phyloP scores from a whole-genome alignment of 1,140 invertebrate species.

The Tenebrio molitor region DNA sequence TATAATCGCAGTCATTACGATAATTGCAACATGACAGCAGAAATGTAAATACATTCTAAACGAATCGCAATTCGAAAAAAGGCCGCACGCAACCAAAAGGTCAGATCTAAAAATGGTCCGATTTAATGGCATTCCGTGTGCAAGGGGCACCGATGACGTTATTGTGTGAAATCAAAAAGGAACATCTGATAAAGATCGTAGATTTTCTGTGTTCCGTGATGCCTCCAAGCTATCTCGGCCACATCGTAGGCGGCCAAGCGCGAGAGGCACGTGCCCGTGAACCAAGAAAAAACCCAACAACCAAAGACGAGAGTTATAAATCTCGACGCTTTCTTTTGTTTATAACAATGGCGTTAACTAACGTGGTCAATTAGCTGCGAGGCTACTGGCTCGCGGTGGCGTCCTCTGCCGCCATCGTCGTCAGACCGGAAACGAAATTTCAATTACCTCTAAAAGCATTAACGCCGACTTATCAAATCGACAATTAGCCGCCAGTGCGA shows the following conservation, averaged over 20 bases:
- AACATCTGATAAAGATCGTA: constrained; percentile 45
- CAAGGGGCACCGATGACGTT: constrained; percentile 23
- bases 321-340: constrained; percentile 15
- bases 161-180: constrained; percentile 27
- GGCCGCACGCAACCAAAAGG: neutral
- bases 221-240: constrained; percentile 26
- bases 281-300: constrained; percentile 35
- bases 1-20: constrained; percentile 33
- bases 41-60: constrained; percentile 30
- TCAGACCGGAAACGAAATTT: constrained; percentile 26
- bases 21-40: constrained; percentile 26
- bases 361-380: neutral
- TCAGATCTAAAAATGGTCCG: neutral
- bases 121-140: constrained; percentile 1
- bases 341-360: constrained; percentile 27
- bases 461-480: neutral
- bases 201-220: constrained; percentile 45
- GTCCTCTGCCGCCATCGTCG: neutral
- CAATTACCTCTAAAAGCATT: constrained; percentile 9
- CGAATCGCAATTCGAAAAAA: neutral
- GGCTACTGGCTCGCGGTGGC: neutral
- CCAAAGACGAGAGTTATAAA: constrained; percentile 26
- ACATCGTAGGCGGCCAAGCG: constrained; percentile 45
- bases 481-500: neutral
- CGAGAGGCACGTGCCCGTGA: constrained; percentile 46